phyloP scores from a whole-genome alignment of 2,888 invertebrate genomes.

The Protophormia terraenovae region DNA sequence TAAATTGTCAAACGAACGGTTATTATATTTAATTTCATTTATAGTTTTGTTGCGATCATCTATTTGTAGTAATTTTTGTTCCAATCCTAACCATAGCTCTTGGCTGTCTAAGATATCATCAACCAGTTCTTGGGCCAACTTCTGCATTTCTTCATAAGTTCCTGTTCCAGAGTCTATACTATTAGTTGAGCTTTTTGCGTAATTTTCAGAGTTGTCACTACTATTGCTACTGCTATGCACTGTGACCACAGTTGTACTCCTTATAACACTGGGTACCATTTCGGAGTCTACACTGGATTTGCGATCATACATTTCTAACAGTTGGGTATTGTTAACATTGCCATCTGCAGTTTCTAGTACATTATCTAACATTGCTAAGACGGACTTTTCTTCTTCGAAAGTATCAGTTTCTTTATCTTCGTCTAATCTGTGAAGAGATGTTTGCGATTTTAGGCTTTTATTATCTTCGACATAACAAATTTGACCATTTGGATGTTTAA shows the following conservation, averaged over 20 bases:
- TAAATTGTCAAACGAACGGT: neutral
- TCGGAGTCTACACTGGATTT: slow-evolving; percentile 76
- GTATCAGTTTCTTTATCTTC: slow-evolving; percentile 31
- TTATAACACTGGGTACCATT: slow-evolving; percentile 76
- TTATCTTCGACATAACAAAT: slow-evolving; percentile 76
- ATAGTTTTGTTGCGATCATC: neutral
- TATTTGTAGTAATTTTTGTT: slow-evolving; percentile 9
- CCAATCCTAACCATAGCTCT: slow-evolving; percentile 71
- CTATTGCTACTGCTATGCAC: slow-evolving; percentile 74
- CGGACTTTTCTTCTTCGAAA: slow-evolving; percentile 76
- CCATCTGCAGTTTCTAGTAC: slow-evolving; percentile 76
- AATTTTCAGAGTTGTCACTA: slow-evolving; percentile 69
- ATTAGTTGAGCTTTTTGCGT: slow-evolving; percentile 45
- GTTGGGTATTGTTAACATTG: neutral
- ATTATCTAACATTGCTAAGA: slow-evolving; percentile 78
- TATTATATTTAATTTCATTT: neutral
- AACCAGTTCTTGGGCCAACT: slow-evolving; percentile 71
- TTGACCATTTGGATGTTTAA: slow-evolving; percentile 77
- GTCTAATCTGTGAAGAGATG: slow-evolving; percentile 48
- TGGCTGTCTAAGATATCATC: slow-evolving; percentile 74
- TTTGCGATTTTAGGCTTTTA: slow-evolving; percentile 70
- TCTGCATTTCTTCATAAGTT: slow-evolving; percentile 69
- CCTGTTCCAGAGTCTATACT: slow-evolving; percentile 18
- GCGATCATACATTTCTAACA: slow-evolving; percentile 69
- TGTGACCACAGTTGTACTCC: slow-evolving; percentile 77